Base-by-base conservation (phyloP, 2,797 vertebrate species). In the Vespertilio murinus region DNA sequence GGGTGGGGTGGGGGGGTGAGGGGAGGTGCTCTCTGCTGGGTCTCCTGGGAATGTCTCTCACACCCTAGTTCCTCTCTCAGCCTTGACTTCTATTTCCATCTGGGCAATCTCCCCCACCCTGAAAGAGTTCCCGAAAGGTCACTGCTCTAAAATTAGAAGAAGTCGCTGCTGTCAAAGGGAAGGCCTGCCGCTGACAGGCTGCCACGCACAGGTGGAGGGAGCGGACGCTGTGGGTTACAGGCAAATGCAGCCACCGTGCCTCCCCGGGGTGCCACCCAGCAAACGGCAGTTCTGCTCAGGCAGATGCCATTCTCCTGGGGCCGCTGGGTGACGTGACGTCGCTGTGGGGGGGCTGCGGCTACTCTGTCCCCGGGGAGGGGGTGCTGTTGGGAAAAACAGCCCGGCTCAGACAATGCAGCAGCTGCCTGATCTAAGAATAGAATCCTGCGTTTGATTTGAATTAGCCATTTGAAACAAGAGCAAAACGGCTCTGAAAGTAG, bases 401-500 rank as follows among this genome's bases (percentile, higher is more conserved):
- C 90, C 96, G 49, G 86, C 97, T 97, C 96, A 96, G 92, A 97
- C 96, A 97, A 95, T 97, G 97, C 97, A 97, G 97, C 97, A 98
- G 97, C 97, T 98, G 96, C 95, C 97, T 97, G 70, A 82, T 95
- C 96, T 97, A 97, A 97, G 97, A 97, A 97, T 97, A 97, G 97
- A 97, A 97, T 92, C 93, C 95, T 70, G 90, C 93, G 96, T 97
- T 97, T 97, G 69, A 97, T 97, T 97, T 97, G 97, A 97, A 97
- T 97, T 96, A 98, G 95, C 97, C 91, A 47, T 97, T 98, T 12
- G 10, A 97, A 97, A 98, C 96, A 96, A 2, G 88, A 96, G 93
- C 88, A 94, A 95, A 96, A 95, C 94, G 97, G 94, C 93, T 95
- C 95, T 85, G 95, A 97, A 97, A 97, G 95, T 85, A 92, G 88